These are phyloP conservation scores for Stegodyphus dumicola DNA, from an alignment of 1,140 invertebrate species.

Conservation along the genomic window DNA sequence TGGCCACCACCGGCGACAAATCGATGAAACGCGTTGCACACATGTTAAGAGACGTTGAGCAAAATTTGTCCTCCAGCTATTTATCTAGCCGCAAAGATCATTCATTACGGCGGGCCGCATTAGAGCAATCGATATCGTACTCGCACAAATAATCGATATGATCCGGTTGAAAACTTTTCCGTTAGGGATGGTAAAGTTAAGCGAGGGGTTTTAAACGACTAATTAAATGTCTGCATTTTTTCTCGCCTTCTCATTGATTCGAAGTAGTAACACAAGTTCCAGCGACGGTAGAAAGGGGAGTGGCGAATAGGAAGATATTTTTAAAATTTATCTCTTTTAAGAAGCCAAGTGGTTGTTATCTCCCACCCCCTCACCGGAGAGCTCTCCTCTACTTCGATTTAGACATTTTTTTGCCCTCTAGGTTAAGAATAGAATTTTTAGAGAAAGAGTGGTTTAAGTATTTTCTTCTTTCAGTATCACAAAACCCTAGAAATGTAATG, in stretches of 20 bases:
- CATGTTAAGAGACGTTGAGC: neutral
- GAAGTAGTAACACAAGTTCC: neutral
- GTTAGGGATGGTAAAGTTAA: slow-evolving; percentile 26
- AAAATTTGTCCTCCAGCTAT: neutral
- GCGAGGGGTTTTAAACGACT: slow-evolving; percentile 46
- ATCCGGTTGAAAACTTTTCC: slow-evolving; percentile 32
- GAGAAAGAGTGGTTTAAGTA: too few species aligned
- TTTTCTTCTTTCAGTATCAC: too few species aligned
- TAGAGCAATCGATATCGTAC: slow-evolving; percentile 16
- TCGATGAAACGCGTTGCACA: too few species aligned
- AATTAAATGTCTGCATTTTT: slow-evolving; percentile 28
- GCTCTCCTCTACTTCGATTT: too few species aligned
- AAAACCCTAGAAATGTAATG: too few species aligned
- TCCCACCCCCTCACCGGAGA: neutral
- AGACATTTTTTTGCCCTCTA: too few species aligned
- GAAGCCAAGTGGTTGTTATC: slow-evolving; percentile 35
- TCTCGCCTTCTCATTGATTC: neutral
- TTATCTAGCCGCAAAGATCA: slow-evolving; percentile 45
- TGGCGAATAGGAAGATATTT: neutral
- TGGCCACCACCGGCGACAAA: too few species aligned
- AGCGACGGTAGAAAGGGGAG: slow-evolving; percentile 6
- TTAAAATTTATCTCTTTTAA: slow-evolving; percentile 39
- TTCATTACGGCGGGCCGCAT: slow-evolving; percentile 30
- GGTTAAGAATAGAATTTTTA: too few species aligned
- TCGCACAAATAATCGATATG: slow-evolving; percentile 37